Conservation (phyloP, 1,140 invertebrate genomes). For the Globodera ellingtonae region DNA sequence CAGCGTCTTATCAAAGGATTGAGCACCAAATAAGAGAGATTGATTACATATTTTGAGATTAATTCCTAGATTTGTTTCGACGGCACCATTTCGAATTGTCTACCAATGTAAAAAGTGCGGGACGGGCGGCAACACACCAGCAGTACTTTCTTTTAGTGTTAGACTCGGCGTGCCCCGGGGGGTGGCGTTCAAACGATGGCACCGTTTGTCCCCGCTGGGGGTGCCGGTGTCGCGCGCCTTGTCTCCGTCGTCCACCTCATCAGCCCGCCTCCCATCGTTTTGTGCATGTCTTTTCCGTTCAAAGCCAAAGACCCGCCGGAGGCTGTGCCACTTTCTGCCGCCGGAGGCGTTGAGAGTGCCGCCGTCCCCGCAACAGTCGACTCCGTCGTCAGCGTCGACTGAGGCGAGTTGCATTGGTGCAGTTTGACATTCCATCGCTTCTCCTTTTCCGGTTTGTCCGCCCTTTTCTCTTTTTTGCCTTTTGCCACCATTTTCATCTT, state of each 20-base stretch:
- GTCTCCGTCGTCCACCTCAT: neutral
- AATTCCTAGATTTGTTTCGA: neutral
- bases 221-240: neutral
- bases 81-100: too few species aligned
- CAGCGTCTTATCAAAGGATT: neutral
- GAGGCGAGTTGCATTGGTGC: constrained; percentile 5
- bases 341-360: neutral
- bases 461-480: neutral
- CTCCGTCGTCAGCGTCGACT: constrained; percentile 4
- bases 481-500: neutral
- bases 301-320: too few species aligned
- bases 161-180: too few species aligned
- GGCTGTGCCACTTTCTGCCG: neutral
- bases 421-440: neutral
- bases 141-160: too few species aligned
- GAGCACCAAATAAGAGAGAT: neutral
- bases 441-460: neutral
- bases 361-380: neutral
- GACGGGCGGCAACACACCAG: too few species aligned
- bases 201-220: neutral
- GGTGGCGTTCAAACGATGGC: neutral
- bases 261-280: neutral
- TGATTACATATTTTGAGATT: neutral
- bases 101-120: too few species aligned
- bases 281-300: neutral